Conservation (phyloP, 2,113 vertebrate species). For the Peromyscus leucopus region DNA sequence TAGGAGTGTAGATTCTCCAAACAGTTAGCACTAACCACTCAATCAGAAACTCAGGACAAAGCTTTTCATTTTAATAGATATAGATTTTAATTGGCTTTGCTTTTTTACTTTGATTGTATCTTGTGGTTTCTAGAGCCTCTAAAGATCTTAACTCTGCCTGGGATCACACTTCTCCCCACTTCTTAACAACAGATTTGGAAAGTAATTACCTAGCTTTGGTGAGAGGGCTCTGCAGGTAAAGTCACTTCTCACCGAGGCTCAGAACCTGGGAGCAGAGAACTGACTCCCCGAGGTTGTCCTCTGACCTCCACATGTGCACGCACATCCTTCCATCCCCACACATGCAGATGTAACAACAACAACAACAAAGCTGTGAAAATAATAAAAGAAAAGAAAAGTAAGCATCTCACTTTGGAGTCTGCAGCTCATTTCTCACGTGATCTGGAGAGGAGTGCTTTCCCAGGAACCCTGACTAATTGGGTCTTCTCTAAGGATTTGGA, state of each 20-base stretch:
- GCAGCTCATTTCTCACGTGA: neutral
- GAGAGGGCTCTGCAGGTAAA: neutral
- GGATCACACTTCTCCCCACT: neutral
- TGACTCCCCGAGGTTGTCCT: neutral
- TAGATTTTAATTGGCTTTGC: constrained; percentile 45
- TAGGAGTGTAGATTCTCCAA: neutral
- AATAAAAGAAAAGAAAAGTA: neutral
- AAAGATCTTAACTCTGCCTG: neutral
- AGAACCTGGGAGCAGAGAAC: neutral
- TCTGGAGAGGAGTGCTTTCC: neutral
- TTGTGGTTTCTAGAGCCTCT: neutral
- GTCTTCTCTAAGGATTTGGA: neutral
- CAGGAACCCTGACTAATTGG: neutral
- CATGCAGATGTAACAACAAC: neutral
- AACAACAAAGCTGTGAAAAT: neutral
- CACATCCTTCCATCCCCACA: neutral
- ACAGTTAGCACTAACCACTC: neutral
- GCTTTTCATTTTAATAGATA: constrained; percentile 14
- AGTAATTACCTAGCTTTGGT: neutral
- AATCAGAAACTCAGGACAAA: constrained; percentile 10
- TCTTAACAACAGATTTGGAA: constrained; percentile 16
- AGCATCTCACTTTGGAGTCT: neutral
- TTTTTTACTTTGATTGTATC: neutral
- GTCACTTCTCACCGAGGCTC: neutral
- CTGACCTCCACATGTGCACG: neutral